phyloP scores from a whole-genome alignment of 1,140 invertebrate species.

The Sarcophaga peregrina region DNA sequence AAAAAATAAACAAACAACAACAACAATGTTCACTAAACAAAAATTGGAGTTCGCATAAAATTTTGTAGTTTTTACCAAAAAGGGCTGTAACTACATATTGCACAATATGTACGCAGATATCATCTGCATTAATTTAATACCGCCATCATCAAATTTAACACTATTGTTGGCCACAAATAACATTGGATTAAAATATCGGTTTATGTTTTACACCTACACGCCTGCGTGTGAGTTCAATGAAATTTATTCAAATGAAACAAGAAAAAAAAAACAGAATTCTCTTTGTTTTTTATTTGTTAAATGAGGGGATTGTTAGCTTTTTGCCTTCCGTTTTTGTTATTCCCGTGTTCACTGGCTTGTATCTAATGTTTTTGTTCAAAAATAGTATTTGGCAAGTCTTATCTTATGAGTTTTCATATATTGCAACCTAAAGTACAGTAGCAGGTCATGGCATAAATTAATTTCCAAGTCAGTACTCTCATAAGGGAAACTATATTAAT shows the following conservation, averaged over 20 bases:
- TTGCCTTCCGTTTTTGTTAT: background rate
- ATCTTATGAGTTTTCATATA: no score
- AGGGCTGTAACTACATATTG: slow-evolving; percentile 28
- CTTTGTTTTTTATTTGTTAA: slow-evolving; percentile 10
- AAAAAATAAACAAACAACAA: no score
- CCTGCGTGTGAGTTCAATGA: background rate
- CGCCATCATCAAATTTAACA: background rate
- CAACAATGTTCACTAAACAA: no score
- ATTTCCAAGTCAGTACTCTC: no score
- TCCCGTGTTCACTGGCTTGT: background rate
- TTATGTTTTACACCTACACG: slow-evolving; percentile 26
- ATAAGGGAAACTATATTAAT: no score
- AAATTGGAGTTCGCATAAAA: no score
- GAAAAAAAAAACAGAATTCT: slow-evolving; percentile 35
- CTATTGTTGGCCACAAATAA: background rate
- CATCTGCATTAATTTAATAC: slow-evolving; percentile 16
- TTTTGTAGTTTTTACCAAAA: slow-evolving; percentile 37
- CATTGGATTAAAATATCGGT: background rate
- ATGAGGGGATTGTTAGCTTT: background rate
- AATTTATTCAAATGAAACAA: slow-evolving; percentile 12
- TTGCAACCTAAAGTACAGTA: no score
- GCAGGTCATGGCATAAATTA: no score
- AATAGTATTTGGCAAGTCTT: no score
- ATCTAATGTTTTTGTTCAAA: background rate
- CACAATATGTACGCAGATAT: background rate